Percentiles rank a stretch among this genome's conserved stretches.
Evolutionary conservation across 2,888 invertebrate genomes (phyloP).

Genomic region (Catonia carolina): DNA sequence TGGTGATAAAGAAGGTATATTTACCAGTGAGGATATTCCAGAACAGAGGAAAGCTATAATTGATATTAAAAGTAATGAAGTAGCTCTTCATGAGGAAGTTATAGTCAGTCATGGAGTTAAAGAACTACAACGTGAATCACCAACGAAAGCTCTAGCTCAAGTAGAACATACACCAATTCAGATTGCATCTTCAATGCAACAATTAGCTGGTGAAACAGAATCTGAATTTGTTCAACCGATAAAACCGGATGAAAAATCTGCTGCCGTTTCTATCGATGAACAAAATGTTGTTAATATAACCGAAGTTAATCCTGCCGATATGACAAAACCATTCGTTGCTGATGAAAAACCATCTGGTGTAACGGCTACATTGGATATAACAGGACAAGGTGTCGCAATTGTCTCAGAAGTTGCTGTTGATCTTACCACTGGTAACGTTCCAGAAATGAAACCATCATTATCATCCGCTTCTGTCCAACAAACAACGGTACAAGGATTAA

Average conservation of each 20-base stretch:
- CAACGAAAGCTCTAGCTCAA: slow-evolving; percentile 43
- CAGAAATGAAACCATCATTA: slow-evolving; percentile 31
- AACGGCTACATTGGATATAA: slow-evolving; percentile 49
- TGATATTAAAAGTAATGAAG: slow-evolving; percentile 42
- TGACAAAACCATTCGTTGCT: slow-evolving; percentile 46
- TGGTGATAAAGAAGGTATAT: slow-evolving; percentile 36
- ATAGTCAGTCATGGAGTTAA: slow-evolving; percentile 44
- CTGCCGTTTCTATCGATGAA: slow-evolving; percentile 48
- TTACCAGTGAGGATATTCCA: slow-evolving; percentile 31
- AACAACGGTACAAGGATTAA: slow-evolving; percentile 44
- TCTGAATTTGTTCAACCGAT: slow-evolving; percentile 33
- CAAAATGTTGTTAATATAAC: slow-evolving; percentile 55
- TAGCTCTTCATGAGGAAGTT: slow-evolving; percentile 47
- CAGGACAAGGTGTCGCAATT: slow-evolving; percentile 41
- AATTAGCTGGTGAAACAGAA: slow-evolving; percentile 28
- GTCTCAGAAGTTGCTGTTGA: slow-evolving; percentile 51
- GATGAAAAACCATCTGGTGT: slow-evolving; percentile 42
- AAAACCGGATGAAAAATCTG: slow-evolving; percentile 43
- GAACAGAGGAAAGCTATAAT: slow-evolving; percentile 33
- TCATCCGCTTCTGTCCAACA: slow-evolving; percentile 44
- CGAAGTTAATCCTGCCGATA: slow-evolving; percentile 43
- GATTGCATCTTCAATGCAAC: slow-evolving; percentile 27
- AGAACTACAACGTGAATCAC: slow-evolving; percentile 43
- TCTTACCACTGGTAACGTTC: slow-evolving; percentile 46
- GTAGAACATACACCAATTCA: slow-evolving; percentile 37